Evolutionary conservation across 2,888 invertebrate genomes (phyloP), one percentile per base, ranked within the genome.

Genomic region (Metallyticus violacea): DNA sequence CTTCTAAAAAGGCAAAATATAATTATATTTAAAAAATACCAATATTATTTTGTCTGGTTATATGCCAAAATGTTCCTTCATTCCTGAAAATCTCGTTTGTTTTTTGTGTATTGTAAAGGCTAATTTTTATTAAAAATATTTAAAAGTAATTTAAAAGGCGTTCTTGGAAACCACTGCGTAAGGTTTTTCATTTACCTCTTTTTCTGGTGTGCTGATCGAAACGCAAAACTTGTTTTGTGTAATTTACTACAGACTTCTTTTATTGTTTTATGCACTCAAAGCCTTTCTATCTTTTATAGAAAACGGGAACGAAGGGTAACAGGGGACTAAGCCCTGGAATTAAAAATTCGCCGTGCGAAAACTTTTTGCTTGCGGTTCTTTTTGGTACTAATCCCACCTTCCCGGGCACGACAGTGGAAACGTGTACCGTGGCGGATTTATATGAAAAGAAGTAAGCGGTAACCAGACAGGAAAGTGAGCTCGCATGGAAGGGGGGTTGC

Each of bases 261-360:
- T 15, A 15, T 62, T 9, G 6, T 62, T 62, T 62, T 62, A 9
- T 62, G 40, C 3, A 62, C 40, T 15, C 40, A 62, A 6, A 15
- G 2, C 15, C 40, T 62, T 62, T 62, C 40, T 22, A 15, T 62
- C 40, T 62, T 22, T 62, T 62, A 62, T 62, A 62, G 40, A 62
- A 62, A 62, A 62, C 15, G 40, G 40, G 15, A 62, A 62, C 40
- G 40, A 62, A 62, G 40, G 40, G 40, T 62, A 76, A 62, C 62
- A 62, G 6, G 82, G 82, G 76, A 82, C 26, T 62, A 76, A 82
- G 76, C 76, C 82, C 40, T 76, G 26, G 82, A 82, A 82, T 83
- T 83, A 83, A 83, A 83, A 83, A 83, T 83, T 77, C 77, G 77
- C 28, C 83, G 29, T 76, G 83, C 28, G 77, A 83, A 83, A 83